Base-by-base conservation (phyloP, 2,797 vertebrate species). In the Parambassis ranga region DNA sequence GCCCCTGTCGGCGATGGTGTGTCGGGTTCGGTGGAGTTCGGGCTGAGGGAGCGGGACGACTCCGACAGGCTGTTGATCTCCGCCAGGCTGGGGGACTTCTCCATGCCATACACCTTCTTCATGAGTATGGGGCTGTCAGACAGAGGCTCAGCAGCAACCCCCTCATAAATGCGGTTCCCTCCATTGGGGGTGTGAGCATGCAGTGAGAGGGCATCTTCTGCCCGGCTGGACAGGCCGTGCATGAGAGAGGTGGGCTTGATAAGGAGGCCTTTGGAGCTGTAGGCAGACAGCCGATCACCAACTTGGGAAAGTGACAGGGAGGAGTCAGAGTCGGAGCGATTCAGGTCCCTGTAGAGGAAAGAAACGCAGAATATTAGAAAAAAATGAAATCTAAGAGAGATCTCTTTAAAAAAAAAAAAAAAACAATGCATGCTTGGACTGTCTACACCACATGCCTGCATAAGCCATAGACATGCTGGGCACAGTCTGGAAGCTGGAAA, bases 1-100 rank as follows among this genome's bases (percentile, higher is more conserved):
- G 65, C 14, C 16, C 87, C 92, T 9, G 77, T 86, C 4, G 96
- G 95, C 6, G 95, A 96, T 1, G 96, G 94, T 0, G 94, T 95
- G 78, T 99, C 97, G 1, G 95, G 93, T 56, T 98, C 97, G n/a
- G 95, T 96, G 86, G 96, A 96, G 86, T 95, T 95, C 57, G 95
- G 95, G 85, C 96, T 98, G 82, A 96, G 91, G 18, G 96, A 98
- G 42, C 92, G 93, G 6, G 96, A 97, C 0, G 96, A 97, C 89
- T 99, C 96, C 0, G 96, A 92, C 79, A 90, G 89, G 28, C 84
- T 91, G 79, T 93, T 91, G 84, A 97, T 92, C 90, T 98, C 97
- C 26, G 93, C 93, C 63, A 93, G 84, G 89, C 95, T 96, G 83
- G 92, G 88, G 0, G 94, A 91, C 75, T 95, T 94, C 80, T 96